phyloP scores from a whole-genome alignment of 1,140 invertebrate genomes.

The Heliconius nattereri region DNA sequence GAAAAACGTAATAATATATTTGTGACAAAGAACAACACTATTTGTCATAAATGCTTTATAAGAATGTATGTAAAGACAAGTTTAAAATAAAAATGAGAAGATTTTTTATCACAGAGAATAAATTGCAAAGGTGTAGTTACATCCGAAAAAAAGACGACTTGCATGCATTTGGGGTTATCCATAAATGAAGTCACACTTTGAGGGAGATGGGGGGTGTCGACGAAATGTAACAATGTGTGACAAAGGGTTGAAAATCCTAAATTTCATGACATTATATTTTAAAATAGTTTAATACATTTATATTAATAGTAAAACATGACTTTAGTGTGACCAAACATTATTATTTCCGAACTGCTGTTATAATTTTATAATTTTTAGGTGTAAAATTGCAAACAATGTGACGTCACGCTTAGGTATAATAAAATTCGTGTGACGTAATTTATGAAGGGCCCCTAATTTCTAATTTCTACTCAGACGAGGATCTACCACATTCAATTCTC shows the following conservation, averaged over 20 bases:
- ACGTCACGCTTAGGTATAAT: too few species aligned
- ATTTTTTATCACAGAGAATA: constrained; percentile 64
- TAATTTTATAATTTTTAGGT: not conserved
- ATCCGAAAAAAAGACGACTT: constrained; percentile 33
- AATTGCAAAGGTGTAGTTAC: constrained; percentile 42
- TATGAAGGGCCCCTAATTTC: not conserved
- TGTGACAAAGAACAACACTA: constrained; percentile 20
- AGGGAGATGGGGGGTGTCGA: too few species aligned
- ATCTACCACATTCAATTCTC: constrained; percentile 54
- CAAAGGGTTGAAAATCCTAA: too few species aligned
- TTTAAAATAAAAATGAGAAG: constrained; percentile 26
- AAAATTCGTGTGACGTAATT: too few species aligned
- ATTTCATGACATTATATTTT: too few species aligned
- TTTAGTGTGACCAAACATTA: too few species aligned
- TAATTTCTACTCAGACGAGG: constrained; percentile 37
- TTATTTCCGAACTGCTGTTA: too few species aligned
- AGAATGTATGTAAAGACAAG: constrained; percentile 33
- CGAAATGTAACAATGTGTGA: too few species aligned
- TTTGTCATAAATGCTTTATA: constrained; percentile 34
- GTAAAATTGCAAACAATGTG: too few species aligned
- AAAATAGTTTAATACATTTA: too few species aligned
- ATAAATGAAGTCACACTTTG: too few species aligned
- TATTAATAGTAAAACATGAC: too few species aligned
- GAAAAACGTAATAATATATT: not conserved
- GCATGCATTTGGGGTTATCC: constrained; percentile 16